phyloP scores from a whole-genome alignment of 2,888 invertebrate species.

The Zygogramma bicolorata region DNA sequence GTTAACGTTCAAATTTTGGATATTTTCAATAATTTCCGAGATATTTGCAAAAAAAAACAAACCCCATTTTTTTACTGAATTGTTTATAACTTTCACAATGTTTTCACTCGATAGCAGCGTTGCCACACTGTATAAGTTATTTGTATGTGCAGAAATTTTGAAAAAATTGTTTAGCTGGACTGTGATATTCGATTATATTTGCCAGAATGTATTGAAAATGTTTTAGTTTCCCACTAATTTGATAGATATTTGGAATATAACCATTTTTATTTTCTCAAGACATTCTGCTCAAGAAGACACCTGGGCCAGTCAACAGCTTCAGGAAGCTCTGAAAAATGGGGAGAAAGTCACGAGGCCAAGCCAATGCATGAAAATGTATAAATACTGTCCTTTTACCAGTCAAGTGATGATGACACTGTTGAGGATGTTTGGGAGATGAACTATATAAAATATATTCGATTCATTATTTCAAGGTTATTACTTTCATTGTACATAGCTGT shows the following conservation, averaged over 20 bases:
- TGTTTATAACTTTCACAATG: too few relatives aligned
- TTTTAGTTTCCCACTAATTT: too few relatives aligned
- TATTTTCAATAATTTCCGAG: too few relatives aligned
- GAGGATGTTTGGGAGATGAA: conserved; percentile 52
- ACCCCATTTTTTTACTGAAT: too few relatives aligned
- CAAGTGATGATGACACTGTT: conserved; percentile 60
- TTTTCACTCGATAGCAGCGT: too few relatives aligned
- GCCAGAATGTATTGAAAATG: too few relatives aligned
- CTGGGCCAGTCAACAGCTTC: conserved; percentile 58
- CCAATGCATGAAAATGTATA: conserved; percentile 60
- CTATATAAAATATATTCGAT: background rate
- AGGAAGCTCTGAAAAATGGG: conserved; percentile 58
- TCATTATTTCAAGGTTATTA: background rate
- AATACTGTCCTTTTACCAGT: conserved; percentile 61
- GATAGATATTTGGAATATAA: background rate
- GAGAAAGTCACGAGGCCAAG: conserved; percentile 48
- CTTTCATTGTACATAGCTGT: background rate
- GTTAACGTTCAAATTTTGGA: too few relatives aligned
- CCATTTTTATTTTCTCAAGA: conserved; percentile 35
- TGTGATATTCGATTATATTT: too few relatives aligned
- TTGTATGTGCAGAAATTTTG: too few relatives aligned
- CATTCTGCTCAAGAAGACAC: conserved; percentile 43
- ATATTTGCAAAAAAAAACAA: too few relatives aligned
- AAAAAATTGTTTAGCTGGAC: too few relatives aligned
- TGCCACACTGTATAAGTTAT: too few relatives aligned